phyloP scores from a whole-genome alignment of 2,113 vertebrate species.

The Edolisoma coerulescens region DNA sequence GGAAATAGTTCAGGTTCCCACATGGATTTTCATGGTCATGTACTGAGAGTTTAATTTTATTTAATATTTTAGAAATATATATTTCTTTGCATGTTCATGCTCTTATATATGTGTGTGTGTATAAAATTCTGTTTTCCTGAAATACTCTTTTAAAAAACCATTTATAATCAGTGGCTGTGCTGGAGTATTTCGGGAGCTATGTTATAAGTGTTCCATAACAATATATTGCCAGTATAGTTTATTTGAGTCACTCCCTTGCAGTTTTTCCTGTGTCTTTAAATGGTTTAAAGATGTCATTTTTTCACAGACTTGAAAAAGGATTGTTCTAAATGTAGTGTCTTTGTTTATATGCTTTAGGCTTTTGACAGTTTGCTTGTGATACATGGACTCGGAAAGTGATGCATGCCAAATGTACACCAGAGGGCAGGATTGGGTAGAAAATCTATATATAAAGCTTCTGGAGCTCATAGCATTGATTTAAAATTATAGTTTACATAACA shows the following conservation, averaged over 20 bases:
- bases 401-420: not conserved
- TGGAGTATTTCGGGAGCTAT: not conserved
- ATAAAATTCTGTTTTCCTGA: not conserved
- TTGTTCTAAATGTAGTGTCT: not conserved
- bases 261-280: not conserved
- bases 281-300: not conserved
- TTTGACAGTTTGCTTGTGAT: not conserved
- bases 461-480: not conserved
- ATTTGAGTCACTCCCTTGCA: not conserved
- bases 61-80: not conserved
- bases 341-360: not conserved
- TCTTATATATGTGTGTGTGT: not conserved
- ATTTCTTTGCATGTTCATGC: not conserved
- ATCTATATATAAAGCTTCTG: not conserved
- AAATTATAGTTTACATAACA: not conserved
- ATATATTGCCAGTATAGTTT: not conserved
- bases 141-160: not conserved
- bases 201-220: not conserved
- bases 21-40: not conserved
- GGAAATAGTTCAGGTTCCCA: not conserved
- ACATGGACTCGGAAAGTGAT: not conserved
- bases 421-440: conserved; percentile 32
- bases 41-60: not conserved
- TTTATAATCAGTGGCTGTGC: not conserved
- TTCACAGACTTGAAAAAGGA: not conserved